phyloP scores from a whole-genome alignment of 2,888 invertebrate species.

The Pseudanteris insignis region DNA sequence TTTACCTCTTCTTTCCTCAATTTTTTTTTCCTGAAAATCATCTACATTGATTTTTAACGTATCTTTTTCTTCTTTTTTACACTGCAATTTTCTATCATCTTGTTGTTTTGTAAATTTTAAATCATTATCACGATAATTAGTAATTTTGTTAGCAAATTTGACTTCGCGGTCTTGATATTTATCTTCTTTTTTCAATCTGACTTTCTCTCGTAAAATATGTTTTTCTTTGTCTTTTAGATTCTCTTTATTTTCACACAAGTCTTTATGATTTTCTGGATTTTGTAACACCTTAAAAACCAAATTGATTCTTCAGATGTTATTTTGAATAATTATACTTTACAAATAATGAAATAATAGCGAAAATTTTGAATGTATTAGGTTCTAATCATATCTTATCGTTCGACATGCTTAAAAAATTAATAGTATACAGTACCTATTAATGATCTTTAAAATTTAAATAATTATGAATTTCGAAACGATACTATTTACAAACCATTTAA shows the following conservation, averaged over 20 bases:
- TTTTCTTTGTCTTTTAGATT: constrained; percentile 64
- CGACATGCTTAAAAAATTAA: no score
- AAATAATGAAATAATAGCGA: no score
- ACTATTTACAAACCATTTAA: no score
- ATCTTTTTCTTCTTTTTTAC: constrained; percentile 65
- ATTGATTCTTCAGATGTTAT: no score
- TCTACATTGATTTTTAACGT: constrained; percentile 59
- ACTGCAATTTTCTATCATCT: constrained; percentile 61
- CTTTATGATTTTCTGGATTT: constrained; percentile 61
- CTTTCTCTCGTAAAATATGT: constrained; percentile 60
- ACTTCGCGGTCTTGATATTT: constrained; percentile 66
- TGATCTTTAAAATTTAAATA: no score
- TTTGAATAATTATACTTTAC: no score
- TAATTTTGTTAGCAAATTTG: constrained; percentile 65
- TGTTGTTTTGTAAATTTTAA: constrained; percentile 61
- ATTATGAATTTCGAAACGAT: no score
- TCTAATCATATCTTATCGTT: no score
- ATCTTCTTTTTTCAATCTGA: constrained; percentile 61
- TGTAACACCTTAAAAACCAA: constrained; percentile 57
- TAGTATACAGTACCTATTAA: no score
- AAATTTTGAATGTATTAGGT: no score
- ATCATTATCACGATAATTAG: constrained; percentile 67
- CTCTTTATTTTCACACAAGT: constrained; percentile 59
- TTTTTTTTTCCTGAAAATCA: constrained; percentile 55
- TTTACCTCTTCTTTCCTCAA: constrained; percentile 66